Percentiles rank a stretch among this genome's conserved stretches.
Conservation (phyloP, 2,797 vertebrate species). For the Chaetophractus vellerosus region DNA sequence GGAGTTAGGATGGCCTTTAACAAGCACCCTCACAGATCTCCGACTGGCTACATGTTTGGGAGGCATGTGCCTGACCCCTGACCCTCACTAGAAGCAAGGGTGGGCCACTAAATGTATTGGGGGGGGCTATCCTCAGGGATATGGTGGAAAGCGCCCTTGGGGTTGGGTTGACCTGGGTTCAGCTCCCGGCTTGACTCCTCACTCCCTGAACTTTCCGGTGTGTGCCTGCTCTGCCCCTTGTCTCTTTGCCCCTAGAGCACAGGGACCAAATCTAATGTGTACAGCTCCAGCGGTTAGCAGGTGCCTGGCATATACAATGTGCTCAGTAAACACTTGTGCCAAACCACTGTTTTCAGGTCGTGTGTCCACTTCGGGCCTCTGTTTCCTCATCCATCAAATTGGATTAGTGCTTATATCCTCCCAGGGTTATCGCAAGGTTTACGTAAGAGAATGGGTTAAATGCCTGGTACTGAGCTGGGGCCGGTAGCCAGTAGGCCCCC, state of each 20-base stretch:
- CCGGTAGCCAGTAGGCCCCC: neutral
- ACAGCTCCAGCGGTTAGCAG: neutral
- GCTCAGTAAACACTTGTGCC: neutral
- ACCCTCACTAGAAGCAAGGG: neutral
- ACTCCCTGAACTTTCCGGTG: neutral
- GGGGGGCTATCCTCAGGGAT: neutral
- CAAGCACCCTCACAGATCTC: no score
- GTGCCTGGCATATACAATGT: accelerated
- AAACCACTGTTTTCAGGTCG: neutral
- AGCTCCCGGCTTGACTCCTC: neutral
- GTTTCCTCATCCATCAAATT: neutral
- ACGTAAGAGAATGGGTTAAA: neutral
- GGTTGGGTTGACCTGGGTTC: neutral
- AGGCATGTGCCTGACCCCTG: neutral
- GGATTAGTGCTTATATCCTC: neutral
- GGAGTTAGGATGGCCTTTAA: neutral
- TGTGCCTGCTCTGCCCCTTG: neutral
- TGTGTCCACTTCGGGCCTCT: neutral
- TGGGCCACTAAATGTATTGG: no score
- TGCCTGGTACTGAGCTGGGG: neutral
- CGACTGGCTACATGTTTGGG: neutral
- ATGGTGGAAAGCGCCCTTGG: neutral
- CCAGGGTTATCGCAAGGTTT: neutral
- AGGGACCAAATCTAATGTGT: neutral
- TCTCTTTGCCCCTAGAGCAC: neutral